These are phyloP conservation scores for Ommatoiulus sabulosus DNA, from an alignment of 2,888 invertebrate genomes.

Conservation along the genomic window DNA sequence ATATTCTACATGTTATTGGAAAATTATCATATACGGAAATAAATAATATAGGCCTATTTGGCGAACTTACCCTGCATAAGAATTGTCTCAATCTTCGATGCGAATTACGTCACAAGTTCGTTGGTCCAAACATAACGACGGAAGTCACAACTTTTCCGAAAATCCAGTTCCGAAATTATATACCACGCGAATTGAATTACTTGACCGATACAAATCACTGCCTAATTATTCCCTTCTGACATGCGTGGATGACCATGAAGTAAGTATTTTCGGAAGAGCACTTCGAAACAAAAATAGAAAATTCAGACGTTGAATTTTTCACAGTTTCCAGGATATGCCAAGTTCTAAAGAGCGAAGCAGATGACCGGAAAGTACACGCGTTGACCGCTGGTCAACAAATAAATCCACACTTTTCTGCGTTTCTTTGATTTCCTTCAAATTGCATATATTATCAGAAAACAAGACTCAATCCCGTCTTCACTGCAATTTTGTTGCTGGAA, in stretches of 20 bases:
- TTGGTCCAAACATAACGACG: neutral
- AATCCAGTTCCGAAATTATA: neutral
- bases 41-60: neutral
- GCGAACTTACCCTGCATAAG: conserved; percentile 6
- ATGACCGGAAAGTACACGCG: neutral
- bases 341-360: neutral
- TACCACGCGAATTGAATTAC: neutral
- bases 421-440: conserved; percentile 24
- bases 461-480: neutral
- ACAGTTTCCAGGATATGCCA: neutral
- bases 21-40: conserved; percentile 14
- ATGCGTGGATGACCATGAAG: neutral
- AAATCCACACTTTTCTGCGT: conserved; percentile 29
- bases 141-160: neutral
- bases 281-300: neutral
- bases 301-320: neutral
- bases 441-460: neutral
- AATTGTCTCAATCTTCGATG: neutral
- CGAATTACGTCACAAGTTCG: neutral
- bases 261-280: neutral
- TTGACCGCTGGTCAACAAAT: neutral
- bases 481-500: neutral
- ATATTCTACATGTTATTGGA: neutral
- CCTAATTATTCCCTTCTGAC: neutral
- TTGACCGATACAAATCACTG: conserved; percentile 5